phyloP scores from a whole-genome alignment of 2,888 invertebrate species.

The Zhuqinia jingwanae region DNA sequence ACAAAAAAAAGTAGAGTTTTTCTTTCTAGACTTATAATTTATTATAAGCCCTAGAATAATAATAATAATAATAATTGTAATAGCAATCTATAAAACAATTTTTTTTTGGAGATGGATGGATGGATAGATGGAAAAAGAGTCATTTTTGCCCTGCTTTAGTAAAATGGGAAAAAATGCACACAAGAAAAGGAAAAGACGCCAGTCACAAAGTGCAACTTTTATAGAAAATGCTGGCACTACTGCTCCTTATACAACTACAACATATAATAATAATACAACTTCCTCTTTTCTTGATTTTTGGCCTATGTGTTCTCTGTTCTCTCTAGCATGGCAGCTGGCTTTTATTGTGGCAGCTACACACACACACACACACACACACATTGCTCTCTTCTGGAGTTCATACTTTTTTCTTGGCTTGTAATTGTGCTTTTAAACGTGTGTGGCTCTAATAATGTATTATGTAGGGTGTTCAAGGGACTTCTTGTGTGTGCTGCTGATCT shows the following conservation, averaged over 20 bases:
- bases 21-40: no score
- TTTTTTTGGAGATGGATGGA: slow-evolving; percentile 5
- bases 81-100: slow-evolving; percentile 13
- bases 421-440: neutral
- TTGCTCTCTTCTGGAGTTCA: neutral
- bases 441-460: slow-evolving; percentile 22
- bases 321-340: slow-evolving; percentile 8
- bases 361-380: neutral
- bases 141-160: slow-evolving; percentile 30
- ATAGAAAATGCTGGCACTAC: slow-evolving; percentile 17
- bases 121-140: slow-evolving; percentile 14
- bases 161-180: neutral
- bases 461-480: slow-evolving; percentile 7
- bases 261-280: no score
- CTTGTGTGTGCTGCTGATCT: slow-evolving; percentile 5
- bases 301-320: neutral
- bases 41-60: neutral
- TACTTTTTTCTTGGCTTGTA: slow-evolving; percentile 31
- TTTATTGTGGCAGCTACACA: neutral
- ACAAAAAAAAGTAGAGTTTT: no score
- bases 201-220: slow-evolving; percentile 51
- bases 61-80: neutral
- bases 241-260: no score
- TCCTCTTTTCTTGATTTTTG: neutral
- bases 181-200: slow-evolving; percentile 50